Percentiles rank a stretch among this genome's conserved stretches.
Conservation (phyloP, 2,888 invertebrate genomes). For the Gandaritis pyraliata region DNA sequence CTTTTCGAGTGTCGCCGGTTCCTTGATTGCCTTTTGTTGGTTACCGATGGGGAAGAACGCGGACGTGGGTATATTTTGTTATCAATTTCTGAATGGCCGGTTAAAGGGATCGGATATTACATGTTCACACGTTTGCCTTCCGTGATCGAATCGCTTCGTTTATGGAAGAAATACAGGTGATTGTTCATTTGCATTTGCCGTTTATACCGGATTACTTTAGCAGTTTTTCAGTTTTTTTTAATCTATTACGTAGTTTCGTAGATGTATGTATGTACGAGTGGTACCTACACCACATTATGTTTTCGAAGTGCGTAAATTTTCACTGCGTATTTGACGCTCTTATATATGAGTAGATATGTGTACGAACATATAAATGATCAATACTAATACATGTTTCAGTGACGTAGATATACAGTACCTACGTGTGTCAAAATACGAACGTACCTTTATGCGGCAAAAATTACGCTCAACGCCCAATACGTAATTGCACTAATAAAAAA, state of each 20-base stretch:
- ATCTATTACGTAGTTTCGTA: too few species aligned
- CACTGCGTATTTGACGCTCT: too few species aligned
- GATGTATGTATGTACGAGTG: too few species aligned
- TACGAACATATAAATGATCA: too few species aligned
- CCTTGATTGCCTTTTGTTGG: conserved; percentile 42
- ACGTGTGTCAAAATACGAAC: neutral
- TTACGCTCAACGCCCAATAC: too few species aligned
- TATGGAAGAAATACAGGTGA: conserved; percentile 29
- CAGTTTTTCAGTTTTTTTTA: neutral
- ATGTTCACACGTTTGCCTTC: conserved; percentile 52
- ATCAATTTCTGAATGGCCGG: conserved; percentile 48
- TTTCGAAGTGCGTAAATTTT: too few species aligned
- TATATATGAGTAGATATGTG: too few species aligned
- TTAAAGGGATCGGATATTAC: conserved; percentile 56
- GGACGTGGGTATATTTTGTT: conserved; percentile 45
- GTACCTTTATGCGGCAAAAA: too few species aligned
- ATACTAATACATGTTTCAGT: too few species aligned
- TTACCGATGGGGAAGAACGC: conserved; percentile 9
- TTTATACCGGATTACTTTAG: neutral
- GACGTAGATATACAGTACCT: too few species aligned
- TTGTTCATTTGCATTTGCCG: conserved; percentile 10
- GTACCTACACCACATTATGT: too few species aligned
- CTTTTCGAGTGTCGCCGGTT: conserved; percentile 37
- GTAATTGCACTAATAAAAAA: too few species aligned
- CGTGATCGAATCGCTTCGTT: conserved; percentile 43